A percentile compares a stretch with the other conserved stretches of the same genome.
Conservation (phyloP, 2,888 invertebrate genomes). For the Archips crataeganus region DNA sequence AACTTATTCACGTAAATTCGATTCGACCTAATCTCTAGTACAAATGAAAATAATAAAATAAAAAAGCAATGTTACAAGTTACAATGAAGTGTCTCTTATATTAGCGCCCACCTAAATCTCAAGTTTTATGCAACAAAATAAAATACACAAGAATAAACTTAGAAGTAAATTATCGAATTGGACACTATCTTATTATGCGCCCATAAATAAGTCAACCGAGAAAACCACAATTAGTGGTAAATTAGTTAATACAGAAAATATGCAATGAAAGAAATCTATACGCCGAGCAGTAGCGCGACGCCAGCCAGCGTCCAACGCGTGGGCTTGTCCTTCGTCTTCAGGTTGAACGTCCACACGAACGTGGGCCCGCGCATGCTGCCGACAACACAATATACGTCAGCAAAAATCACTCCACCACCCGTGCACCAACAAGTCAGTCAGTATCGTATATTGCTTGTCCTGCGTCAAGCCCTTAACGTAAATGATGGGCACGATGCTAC, state of each 20-base stretch:
- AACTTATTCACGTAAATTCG: not conserved
- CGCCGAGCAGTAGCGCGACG: conserved; percentile 95
- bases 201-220: not conserved
- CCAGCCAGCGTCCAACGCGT: conserved; percentile 97
- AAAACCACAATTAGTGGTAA: not conserved
- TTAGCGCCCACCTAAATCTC: not conserved
- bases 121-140: no score
- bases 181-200: not conserved
- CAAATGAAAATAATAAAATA: not conserved
- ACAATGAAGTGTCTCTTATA: not conserved
- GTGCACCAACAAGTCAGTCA: no score
- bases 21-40: not conserved
- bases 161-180: not conserved
- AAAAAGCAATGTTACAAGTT: not conserved
- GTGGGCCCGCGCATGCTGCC: conserved; percentile 92
- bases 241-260: not conserved
- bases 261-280: conserved; percentile 68
- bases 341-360: conserved; percentile 98
- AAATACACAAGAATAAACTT: not conserved
- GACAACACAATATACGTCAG: not conserved
- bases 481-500: no score
- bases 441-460: no score
- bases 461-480: no score
- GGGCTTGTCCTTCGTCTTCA: conserved; percentile 95
- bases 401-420: not conserved